Conservation (phyloP, 2,113 vertebrate genomes). For the Ptyas mucosa region DNA sequence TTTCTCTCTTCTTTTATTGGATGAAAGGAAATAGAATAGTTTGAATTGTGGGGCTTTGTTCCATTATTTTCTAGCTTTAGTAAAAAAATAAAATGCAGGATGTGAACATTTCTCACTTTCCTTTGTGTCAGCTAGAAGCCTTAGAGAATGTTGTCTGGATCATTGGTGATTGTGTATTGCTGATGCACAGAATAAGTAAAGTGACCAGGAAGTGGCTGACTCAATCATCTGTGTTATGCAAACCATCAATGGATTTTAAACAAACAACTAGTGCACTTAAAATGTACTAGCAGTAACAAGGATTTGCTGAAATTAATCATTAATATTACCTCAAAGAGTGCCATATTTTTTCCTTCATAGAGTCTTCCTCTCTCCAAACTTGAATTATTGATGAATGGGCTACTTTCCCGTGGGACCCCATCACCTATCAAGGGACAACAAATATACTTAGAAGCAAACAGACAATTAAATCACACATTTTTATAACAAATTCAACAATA, state of each 20-base stretch:
- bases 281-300: background rate
- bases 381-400: conserved; percentile 82
- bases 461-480: background rate
- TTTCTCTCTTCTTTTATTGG: background rate
- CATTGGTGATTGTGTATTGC: background rate
- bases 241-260: background rate
- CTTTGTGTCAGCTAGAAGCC: background rate
- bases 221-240: background rate
- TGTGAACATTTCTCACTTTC: background rate
- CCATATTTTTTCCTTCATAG: conserved; percentile 95
- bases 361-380: conserved; percentile 74
- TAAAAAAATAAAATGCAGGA: background rate
- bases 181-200: background rate
- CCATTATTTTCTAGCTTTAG: background rate
- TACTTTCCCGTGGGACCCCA: conserved; percentile 82
- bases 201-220: background rate
- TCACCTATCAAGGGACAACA: conserved; percentile 56
- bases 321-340: conserved; percentile 87
- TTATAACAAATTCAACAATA: background rate
- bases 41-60: background rate
- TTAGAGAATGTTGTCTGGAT: background rate
- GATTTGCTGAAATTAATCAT: background rate
- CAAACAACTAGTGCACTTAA: background rate
- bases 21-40: background rate
- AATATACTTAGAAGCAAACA: background rate